Evolutionary conservation across 2,113 vertebrate species (phyloP), one percentile per base, ranked within the genome.

Genomic region (Danio rerio): DNA sequence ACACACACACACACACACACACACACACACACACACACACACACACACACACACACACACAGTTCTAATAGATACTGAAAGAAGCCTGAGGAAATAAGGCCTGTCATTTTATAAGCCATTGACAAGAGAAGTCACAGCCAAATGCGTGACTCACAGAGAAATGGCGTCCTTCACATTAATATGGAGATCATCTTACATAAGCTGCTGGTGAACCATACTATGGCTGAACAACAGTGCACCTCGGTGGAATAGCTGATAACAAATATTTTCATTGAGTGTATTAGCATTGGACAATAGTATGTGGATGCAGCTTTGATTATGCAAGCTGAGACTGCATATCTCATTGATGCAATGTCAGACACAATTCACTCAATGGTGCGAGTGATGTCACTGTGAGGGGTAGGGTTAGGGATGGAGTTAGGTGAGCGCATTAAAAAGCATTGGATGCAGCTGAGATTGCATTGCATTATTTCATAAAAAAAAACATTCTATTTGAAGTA

Each of bases 71-170:
- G 63, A 70, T 82, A 62, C 31, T 71, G 56, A 77, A 43, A 53
- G 53, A 43, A 76, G 80, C 53, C 11, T 31, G 52, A 55, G 50
- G 21, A 80, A 87, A 83, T 65, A 59, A 85, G 50, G 56, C 47
- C 63, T 83, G 81, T 83, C 77, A 83, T 85, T 86, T 80, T 56
- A 18, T 62, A 18, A 63, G 68, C 49, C 55, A 63, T 85, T 42
- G 7, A 45, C 78, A 40, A 65, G 72, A 81, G 78, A 89, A 85
- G 88, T 91, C 84, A 84, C 11, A 80, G 80, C 84, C 55, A 69
- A 88, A 81, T 11, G 11, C 80, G 58, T 91, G 89, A 90, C 72
- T 92, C 88, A 88, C 76, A 62, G 68, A 86, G 81, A n/a, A 40
- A 62, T 69, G 76, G 70, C 82, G 58, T 62, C 61, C 87, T 70